Base-by-base conservation (phyloP, 30 jellyfish, hydroid and myxozoan species). In the Aurelia aurita region DNA sequence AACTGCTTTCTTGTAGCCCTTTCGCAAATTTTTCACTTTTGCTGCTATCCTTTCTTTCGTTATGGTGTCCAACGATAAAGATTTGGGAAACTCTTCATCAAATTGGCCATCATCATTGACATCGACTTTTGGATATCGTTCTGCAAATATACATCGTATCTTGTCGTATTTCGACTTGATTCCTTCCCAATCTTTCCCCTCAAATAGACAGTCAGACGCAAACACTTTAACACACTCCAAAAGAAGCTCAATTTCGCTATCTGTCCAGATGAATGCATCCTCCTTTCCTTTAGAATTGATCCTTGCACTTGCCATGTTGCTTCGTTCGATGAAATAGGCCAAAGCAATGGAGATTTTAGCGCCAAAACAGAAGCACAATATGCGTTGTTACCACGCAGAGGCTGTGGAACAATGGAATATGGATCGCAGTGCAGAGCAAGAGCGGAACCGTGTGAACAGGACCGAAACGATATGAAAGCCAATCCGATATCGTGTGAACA, bases 171-270 rank as follows among this genome's bases (percentile, higher is more conserved):
- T 69, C 2, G 81, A 31, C 4, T 31, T 31, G 39, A 31, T n/a
- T n/a, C 65, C 61, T 26, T 69, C 81, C 81, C 74, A 69, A 66
- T 69, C 81, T 69, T 13, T 19, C 6, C 81, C 81, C 18, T 69
- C 81, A 69, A 25, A 69, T 34, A 69, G 10, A 34, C 81, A 69
- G 25, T 34, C 28, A 19, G 81, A 32, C 3, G 81, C 81, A 29
- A 69, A 69, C 39, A 34, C 67, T 43, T 69, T 69, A 15, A 43
- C 81, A 19, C 21, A 13, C 35, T 69, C 81, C 25, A 69, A 43
- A 16, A 54, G 34, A 12, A 55, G 45, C 28, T 54, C 35, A 14
- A 77, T 9, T 31, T 34, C 83, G n/a, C 20, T 19, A 1, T 77
- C 83, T 13, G 72, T 79, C 73, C 82, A 22, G 16, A 29, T 44